Evolutionary conservation across 2,797 vertebrate genomes (phyloP).

Genomic region (Epinephelus awoara): DNA sequence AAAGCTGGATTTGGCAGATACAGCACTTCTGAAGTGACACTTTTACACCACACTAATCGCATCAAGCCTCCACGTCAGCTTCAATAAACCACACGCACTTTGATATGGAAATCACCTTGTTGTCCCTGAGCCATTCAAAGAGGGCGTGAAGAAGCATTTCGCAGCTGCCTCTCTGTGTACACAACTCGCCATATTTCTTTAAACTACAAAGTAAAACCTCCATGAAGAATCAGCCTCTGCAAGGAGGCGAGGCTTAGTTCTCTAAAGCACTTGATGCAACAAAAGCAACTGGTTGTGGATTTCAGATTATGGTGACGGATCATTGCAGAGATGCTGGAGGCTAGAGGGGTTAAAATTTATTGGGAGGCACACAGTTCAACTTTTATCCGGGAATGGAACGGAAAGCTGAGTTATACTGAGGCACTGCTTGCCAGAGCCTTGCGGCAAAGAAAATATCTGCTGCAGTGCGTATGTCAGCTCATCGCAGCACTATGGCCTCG

Average conservation of each 20-base stretch:
- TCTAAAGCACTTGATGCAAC: conserved; percentile 50
- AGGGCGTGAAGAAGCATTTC: conserved; percentile 33
- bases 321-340: conserved; percentile 51
- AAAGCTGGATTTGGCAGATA: conserved; percentile 33
- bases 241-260: conserved; percentile 37
- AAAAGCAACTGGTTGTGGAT: conserved; percentile 67
- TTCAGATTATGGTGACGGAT: conserved; percentile 53
- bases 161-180: conserved; percentile 53
- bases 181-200: conserved; percentile 56
- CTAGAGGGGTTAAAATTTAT: conserved; percentile 42
- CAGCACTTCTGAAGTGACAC: conserved; percentile 58
- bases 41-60: conserved; percentile 56
- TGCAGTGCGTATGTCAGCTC: conserved; percentile 53
- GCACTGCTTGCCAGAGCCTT: conserved; percentile 40
- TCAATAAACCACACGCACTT: conserved; percentile 62
- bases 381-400: conserved; percentile 43
- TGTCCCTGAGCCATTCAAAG: conserved; percentile 53
- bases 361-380: conserved; percentile 31
- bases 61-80: conserved; percentile 47
- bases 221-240: conserved; percentile 53
- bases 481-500: not conserved
- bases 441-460: conserved; percentile 44
- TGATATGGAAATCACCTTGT: conserved; percentile 69
- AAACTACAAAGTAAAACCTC: conserved; percentile 56
- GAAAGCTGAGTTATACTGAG: conserved; percentile 40